Base-by-base conservation (phyloP, 2,888 invertebrate genomes). In the Stenodera caucasica region DNA sequence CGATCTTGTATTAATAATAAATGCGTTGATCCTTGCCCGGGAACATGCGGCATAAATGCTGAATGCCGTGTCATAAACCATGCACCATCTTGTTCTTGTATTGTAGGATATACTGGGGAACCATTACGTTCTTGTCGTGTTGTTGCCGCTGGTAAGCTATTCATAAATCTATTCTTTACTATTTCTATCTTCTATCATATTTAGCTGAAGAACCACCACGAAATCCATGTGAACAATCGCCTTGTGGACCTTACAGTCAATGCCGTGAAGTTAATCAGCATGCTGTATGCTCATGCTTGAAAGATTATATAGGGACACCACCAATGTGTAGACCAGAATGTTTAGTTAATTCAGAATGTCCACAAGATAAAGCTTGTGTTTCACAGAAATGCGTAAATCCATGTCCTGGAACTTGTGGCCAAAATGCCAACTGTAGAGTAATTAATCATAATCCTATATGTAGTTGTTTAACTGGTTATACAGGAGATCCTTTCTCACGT, bases 371-470 rank as follows among this genome's bases (percentile, higher is more conserved):
- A 70, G 85, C 87, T 18, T 87, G 88, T 69, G 79, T 84, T 37
- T 83, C 84, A 69, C 85, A 86, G 70, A 87, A 87, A 75, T 90
- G 90, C 71, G 79, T 78, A 8, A 86, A 89, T 80, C 88, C 89
- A 49, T 89, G 89, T 70, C 70, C 85, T 32, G 86, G 86, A 64
- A 84, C 83, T n/a, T 89, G 89, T 70, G 88, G 88, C 32, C 72
- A 83, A 15, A 85, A 85, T 75, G 88, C 89, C 37, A 81, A 85
- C 66, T 89, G 89, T 74, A 84, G 85, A 78, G 87, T 87, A 14
- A 85, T 87, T 35, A 87, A 86, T 70, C 89, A 89, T 74, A 86
- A 87, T 73, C 86, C 89, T 2, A 87, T 88, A 57, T 89, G 89
- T 75, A 85, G 84, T 66, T 89, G 89, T 76, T 75, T 84, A 21